Conservation (phyloP, 2,113 vertebrate species). For the Pelusios castaneus region DNA sequence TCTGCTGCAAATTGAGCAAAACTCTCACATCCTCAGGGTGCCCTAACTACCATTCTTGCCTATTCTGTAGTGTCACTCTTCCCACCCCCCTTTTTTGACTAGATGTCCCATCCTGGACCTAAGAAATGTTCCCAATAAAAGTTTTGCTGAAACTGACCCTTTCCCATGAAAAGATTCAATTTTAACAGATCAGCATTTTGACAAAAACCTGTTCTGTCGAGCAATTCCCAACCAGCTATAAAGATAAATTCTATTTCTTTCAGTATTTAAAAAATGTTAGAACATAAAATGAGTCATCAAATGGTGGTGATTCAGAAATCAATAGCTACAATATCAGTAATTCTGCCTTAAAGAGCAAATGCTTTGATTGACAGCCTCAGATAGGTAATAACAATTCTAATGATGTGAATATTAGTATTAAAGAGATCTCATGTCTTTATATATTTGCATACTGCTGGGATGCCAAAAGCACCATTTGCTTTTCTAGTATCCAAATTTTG, state of each 20-base stretch:
- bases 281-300: neutral
- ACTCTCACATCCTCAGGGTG: too few species aligned
- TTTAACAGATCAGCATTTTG: neutral
- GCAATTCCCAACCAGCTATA: neutral
- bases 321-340: neutral
- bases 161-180: neutral
- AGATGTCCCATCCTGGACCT: neutral
- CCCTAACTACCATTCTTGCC: too few species aligned
- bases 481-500: neutral
- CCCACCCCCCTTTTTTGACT: neutral
- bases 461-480: neutral
- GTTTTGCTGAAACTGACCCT: neutral
- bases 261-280: neutral
- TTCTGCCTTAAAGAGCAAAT: neutral
- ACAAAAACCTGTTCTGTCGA: neutral
- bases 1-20: too few species aligned
- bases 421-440: neutral
- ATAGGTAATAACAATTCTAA: neutral
- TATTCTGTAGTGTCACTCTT: neutral
- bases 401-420: neutral
- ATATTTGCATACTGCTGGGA: fast-evolving
- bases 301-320: neutral
- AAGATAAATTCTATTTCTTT: neutral
- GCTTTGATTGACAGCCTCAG: neutral
- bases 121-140: neutral